phyloP scores from a whole-genome alignment of 1,140 invertebrate genomes.

The Panulirus ornatus region DNA sequence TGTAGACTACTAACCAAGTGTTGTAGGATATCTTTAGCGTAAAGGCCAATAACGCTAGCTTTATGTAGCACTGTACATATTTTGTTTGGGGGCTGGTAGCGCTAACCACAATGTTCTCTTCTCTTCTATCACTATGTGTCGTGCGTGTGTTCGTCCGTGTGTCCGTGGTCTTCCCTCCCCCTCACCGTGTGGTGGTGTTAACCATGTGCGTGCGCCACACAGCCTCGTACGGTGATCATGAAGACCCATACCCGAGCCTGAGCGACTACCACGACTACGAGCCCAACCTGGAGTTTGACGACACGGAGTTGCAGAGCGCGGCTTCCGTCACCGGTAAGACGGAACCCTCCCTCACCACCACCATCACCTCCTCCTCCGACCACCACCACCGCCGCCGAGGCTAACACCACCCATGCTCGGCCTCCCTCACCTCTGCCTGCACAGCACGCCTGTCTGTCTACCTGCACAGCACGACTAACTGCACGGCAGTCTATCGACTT shows the following conservation, averaged over 20 bases:
- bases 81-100: not conserved
- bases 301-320: conserved; percentile 85
- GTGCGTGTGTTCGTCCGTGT: not conserved
- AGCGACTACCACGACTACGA: conserved; percentile 96
- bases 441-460: not conserved
- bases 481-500: not conserved
- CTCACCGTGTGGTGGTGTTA: no score
- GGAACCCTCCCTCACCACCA: no score
- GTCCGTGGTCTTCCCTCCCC: not conserved
- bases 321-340: conserved; percentile 70
- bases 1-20: no score
- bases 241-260: conserved; percentile 91
- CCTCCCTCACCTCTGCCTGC: not conserved
- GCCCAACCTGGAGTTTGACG: conserved; percentile 96
- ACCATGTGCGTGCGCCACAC: not conserved
- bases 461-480: not conserved
- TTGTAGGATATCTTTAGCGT: no score
- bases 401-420: not conserved
- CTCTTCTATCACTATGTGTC: not conserved
- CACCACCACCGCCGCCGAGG: no score
- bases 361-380: no score
- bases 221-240: conserved; percentile 80
- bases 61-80: not conserved
- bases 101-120: not conserved
- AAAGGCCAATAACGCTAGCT: no score